Conservation (phyloP, 2,888 invertebrate species). For the Pardosa pseudoannulata region DNA sequence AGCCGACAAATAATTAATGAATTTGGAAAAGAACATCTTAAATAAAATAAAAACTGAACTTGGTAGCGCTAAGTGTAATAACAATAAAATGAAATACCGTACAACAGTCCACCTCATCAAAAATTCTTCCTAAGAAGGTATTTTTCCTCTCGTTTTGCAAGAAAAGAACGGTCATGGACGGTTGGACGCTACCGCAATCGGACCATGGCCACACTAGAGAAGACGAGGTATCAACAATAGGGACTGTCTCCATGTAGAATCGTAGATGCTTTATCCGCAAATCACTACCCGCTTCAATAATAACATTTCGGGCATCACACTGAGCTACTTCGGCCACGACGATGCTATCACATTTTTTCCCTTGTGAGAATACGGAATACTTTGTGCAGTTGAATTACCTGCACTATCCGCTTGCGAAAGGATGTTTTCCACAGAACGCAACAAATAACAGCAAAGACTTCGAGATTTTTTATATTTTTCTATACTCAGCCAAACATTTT, state of each 20-base stretch:
- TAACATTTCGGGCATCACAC: not conserved
- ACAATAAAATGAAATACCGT: conserved; percentile 22
- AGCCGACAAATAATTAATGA: too few relatives aligned
- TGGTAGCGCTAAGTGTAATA: conserved; percentile 11
- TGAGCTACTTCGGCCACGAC: not conserved
- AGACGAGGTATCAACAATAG: conserved; percentile 22
- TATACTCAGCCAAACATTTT: too few relatives aligned
- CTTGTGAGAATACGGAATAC: too few relatives aligned
- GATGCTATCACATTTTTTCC: too few relatives aligned
- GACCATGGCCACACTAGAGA: conserved; percentile 50
- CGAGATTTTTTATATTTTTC: too few relatives aligned
- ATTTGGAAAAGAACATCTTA: too few relatives aligned
- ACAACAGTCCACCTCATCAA: conserved; percentile 51
- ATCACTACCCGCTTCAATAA: not conserved
- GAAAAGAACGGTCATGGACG: conserved; percentile 48
- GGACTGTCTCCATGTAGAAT: conserved; percentile 34
- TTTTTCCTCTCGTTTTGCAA: conserved; percentile 59
- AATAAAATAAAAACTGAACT: conserved; percentile 22
- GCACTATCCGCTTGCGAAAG: too few relatives aligned
- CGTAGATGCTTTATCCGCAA: not conserved
- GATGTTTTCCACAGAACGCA: too few relatives aligned
- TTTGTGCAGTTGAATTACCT: too few relatives aligned
- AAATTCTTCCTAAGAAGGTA: conserved; percentile 60
- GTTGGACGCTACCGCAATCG: conserved; percentile 49
- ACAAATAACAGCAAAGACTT: too few relatives aligned